Conservation (phyloP, 1,140 invertebrate species). For the Drosophila orena region DNA sequence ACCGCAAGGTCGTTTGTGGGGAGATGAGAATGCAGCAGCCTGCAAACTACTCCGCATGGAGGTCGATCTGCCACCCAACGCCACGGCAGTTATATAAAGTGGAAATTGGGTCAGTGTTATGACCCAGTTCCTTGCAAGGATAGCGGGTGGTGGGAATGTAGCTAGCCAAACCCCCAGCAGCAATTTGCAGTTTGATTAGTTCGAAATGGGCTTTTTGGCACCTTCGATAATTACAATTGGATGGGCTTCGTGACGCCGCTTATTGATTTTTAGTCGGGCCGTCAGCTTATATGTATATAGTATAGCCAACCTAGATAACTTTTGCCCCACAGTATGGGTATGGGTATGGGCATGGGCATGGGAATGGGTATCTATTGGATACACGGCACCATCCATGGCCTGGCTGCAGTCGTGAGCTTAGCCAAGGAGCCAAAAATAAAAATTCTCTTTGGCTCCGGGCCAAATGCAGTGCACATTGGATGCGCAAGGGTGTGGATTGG, state of each 20-base stretch:
- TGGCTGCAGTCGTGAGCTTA: conserved; percentile 66
- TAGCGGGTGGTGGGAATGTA: background rate
- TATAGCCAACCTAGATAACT: conserved; percentile 63
- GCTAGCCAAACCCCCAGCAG: background rate
- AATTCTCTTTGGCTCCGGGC: conserved; percentile 64
- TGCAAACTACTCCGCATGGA: conserved; percentile 36
- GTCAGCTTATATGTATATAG: conserved; percentile 18
- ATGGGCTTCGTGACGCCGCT: conserved; percentile 44
- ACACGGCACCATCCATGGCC: conserved; percentile 32
- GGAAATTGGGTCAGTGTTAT: conserved; percentile 78
- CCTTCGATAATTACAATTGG: conserved; percentile 53
- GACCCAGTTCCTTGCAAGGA: conserved; percentile 55
- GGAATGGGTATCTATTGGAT: conserved; percentile 33
- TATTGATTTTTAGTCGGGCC: conserved; percentile 47
- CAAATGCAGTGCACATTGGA: conserved; percentile 61
- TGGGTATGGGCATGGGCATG: conserved; percentile 3
- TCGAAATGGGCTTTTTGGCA: conserved; percentile 47
- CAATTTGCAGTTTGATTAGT: conserved; percentile 45
- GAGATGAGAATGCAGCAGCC: conserved; percentile 45
- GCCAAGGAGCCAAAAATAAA: conserved; percentile 80
- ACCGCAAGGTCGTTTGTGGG: conserved; percentile 59
- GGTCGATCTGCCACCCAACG: conserved; percentile 32
- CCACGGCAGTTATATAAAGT: conserved; percentile 41
- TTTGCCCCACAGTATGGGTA: conserved; percentile 17
- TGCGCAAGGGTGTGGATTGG: conserved; percentile 8